Percentiles rank a stretch among this genome's conserved stretches.
These are phyloP conservation scores for Bagarius yarrelli DNA, from an alignment of 2,113 vertebrate genomes.

Conservation along the genomic window DNA sequence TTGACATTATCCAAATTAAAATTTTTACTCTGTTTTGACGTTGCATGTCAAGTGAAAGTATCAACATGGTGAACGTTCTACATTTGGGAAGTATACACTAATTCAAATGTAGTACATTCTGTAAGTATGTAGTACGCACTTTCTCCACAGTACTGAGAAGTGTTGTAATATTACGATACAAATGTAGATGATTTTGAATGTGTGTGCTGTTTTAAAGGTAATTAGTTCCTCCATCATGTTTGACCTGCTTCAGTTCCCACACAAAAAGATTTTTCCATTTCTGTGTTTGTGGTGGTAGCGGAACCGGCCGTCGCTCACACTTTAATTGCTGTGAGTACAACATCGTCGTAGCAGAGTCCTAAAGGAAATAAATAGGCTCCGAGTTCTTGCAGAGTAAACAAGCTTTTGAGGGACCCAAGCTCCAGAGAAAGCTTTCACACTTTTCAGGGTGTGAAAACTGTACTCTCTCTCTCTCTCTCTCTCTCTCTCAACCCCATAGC, in stretches of 20 bases:
- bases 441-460: constrained; percentile 35
- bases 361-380: constrained; percentile 44
- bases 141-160: background rate
- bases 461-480: background rate
- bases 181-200: background rate
- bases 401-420: background rate
- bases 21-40: too few species aligned
- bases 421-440: constrained; percentile 13
- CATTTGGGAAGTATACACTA: too few species aligned
- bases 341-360: constrained; percentile 34
- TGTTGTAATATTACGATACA: too few species aligned
- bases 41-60: too few species aligned
- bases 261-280: background rate
- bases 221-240: background rate
- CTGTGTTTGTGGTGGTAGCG: background rate
- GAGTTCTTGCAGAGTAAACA: background rate
- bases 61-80: too few species aligned
- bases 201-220: background rate
- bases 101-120: too few species aligned
- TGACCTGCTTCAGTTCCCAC: background rate
- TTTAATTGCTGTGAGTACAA: constrained; percentile 27
- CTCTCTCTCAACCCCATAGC: constrained; percentile 16
- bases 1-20: too few species aligned
- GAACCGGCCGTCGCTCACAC: background rate
- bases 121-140: too few species aligned